Base-by-base conservation (phyloP, 2,113 vertebrate species). In the Phaethornis superciliosus region DNA sequence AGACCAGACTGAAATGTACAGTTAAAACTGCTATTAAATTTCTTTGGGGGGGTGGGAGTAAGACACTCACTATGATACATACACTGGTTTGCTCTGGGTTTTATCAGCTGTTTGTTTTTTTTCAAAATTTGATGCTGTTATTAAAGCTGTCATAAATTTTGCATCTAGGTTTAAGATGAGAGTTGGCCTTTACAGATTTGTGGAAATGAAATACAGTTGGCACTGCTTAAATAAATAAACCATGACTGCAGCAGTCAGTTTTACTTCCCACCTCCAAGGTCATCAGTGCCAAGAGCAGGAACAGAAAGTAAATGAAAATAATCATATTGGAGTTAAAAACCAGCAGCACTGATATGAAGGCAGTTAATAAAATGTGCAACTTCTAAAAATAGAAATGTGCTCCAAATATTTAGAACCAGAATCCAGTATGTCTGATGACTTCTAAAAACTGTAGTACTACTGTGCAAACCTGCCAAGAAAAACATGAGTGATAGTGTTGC, bases 171-270 rank as follows among this genome's bases (percentile, higher is more conserved):
- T 76, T 56, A 69, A 68, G 44, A 10, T 47, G 20, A 81, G 26
- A 40, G 30, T 54, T 0, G 0, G 12, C 1, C 1, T 37, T 33
- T 77, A 63, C 33, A 54, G 60, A 19, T 69, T 54, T 72, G 17
- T 87, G 37, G 18, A 71, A 64, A 30, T 52, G 44, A 54, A 87
- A 56, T 76, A 21, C 9, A 33, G 14, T 30, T 80, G 33, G 32
- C 16, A 17, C 15, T 56, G 18, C 21, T 81, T 51, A 52, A 62
- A 26, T 26, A 70, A 70, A 56, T 58, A 40, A 65, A 84, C 30
- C 26, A 26, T 17, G 62, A 0, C 30, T 81, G 40, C 23, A 44
- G 46, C 32, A 62, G 62, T 62, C 81, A 27, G 44, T 46, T 46
- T 46, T 46, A 15, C 5, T 23, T 80, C 28, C 44, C 12, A 22